Base-by-base conservation (phyloP, 2,888 invertebrate species). In the Drosophila cognata region DNA sequence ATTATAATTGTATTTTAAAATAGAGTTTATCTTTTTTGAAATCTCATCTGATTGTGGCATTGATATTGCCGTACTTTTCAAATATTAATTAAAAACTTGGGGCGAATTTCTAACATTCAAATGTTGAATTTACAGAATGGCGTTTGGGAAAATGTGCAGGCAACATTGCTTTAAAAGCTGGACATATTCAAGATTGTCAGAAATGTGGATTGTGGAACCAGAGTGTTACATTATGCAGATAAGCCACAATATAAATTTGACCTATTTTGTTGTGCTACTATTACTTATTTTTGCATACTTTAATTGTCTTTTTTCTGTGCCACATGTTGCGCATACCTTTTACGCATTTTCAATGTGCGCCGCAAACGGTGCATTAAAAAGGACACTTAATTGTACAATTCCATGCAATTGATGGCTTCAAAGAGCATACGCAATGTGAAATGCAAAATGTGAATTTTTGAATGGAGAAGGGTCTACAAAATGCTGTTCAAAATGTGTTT, bases 361-460 rank as follows among this genome's bases (percentile, higher is more conserved):
- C 21, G 18, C 46, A 25, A 46, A 46, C 16, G 43, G 33, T 50
- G 53, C 28, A 65, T 57, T 35, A 43, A 60, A 66, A 65, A 61
- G 58, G 43, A 29, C 66, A 59, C 69, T 77, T 83, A 85, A 85
- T 90, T 85, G 84, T 73, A 70, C 87, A 81, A 85, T 88, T 86
- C 75, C 55, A 80, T 88, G 84, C 71, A 77, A 86, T 67, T 74
- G 46, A 31, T 46, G 43, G 61, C 78, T 77, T 84, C 85, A 90
- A 85, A 85, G 90, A 74, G 90, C 90, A 89, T 89, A 68, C 59
- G 52, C 65, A 74, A 84, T 88, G 71, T 38, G 46, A 59, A 38
- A 53, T 35, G 35, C 21, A 1, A 52, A 52, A 13, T 51, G 51
- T 28, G 10, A 10, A 50, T 18, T 25, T 88, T 62, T 41, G 55